Base-by-base conservation (phyloP, 2,888 invertebrate genomes). In the Acanthosoma haemorrhoidale region DNA sequence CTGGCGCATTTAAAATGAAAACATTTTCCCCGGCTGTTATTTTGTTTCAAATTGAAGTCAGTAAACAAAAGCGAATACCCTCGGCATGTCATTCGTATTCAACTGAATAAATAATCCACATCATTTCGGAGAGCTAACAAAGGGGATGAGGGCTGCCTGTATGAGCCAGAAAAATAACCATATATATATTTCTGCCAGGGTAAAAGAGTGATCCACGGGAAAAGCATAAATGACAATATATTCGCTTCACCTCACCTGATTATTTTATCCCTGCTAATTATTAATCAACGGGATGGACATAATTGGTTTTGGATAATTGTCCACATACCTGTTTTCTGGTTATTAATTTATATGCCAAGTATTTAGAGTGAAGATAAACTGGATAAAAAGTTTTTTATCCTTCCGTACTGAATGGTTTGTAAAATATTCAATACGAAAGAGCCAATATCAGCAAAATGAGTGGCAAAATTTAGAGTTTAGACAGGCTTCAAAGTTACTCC, bases 41-140 rank as follows among this genome's bases (percentile, higher is more conserved):
- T 64, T 64, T 64, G 64, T 64, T 64, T 64, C 29, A 41, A 39
- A 64, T 64, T 64, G 64, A 61, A 61, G 61, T 61, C 34, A 13
- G 61, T 64, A 64, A 41, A 64, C 64, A 64, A 64, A 64, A 64
- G 64, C 29, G 64, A 61, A 16, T 61, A 21, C 4, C 61, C 25
- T 21, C 38, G n/a, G 29, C 64, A 41, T 64, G 38, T 64, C 64
- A 64, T 64, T 64, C 39, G 64, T 15, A 36, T 41, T 64, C 41
- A 29, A 64, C 36, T 61, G 64, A 64, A 64, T 64, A 64, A 64
- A 64, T 64, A 64, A 64, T 64, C 64, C 64, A 64, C 18, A 64
- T 64, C 64, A 64, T 64, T 64, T 64, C 25, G 13, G 25, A 39
- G 64, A 64, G 41, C 41, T 25, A 64, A 64, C 39, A 39, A 64